Evolutionary conservation across 2,888 invertebrate genomes (phyloP).

Genomic region (Lamellibrachia satsuma): DNA sequence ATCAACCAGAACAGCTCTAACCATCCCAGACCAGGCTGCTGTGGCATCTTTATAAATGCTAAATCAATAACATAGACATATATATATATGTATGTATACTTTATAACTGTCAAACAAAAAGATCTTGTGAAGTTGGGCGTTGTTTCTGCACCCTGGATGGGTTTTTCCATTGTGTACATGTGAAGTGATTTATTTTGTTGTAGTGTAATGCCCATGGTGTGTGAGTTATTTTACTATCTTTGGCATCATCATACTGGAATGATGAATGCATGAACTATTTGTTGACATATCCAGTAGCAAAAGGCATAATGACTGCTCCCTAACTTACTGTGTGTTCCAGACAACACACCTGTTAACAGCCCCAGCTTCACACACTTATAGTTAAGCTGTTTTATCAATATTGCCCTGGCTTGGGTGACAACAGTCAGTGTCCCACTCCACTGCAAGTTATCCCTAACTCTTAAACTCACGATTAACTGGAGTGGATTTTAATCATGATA

Average conservation of each 20-base stretch:
- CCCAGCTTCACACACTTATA: neutral
- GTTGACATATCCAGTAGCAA: neutral
- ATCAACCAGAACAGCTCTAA: too few relatives aligned
- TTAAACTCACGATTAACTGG: too few relatives aligned
- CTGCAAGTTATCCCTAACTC: neutral
- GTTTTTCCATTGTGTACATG: neutral
- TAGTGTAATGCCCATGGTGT: neutral
- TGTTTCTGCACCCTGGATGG: neutral
- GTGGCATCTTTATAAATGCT: too few relatives aligned
- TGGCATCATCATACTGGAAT: neutral
- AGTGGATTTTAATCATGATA: too few relatives aligned
- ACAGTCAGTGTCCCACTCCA: neutral
- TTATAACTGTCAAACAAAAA: neutral
- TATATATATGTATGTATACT: neutral
- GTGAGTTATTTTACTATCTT: slow-evolving; percentile 5
- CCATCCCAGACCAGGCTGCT: too few relatives aligned
- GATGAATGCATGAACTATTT: neutral
- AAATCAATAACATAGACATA: too few relatives aligned
- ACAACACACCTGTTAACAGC: neutral
- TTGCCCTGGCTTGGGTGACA: neutral
- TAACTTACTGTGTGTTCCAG: neutral
- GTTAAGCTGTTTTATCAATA: neutral
- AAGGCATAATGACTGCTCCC: neutral
- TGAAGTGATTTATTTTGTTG: neutral
- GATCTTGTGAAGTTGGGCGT: neutral